Conservation (phyloP, 2,888 invertebrate species). For the Eupithecia subfuscata region DNA sequence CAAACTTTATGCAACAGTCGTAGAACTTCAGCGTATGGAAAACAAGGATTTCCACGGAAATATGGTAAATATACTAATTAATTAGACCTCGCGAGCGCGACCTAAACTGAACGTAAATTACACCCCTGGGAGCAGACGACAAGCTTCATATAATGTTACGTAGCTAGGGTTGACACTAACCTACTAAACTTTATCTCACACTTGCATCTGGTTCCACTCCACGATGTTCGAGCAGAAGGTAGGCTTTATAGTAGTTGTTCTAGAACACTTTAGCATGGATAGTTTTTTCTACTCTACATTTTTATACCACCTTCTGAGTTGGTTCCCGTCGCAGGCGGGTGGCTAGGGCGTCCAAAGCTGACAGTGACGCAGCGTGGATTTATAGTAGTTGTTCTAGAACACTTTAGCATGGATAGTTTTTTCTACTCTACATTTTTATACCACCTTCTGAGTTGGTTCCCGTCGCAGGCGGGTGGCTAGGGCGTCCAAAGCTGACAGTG, state of each 20-base stretch:
- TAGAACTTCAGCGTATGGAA: background rate
- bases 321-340: conserved; percentile 90
- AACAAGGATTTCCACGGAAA: conserved; percentile 11
- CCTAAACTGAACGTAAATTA: conserved; percentile 18
- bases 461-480: conserved; percentile 91
- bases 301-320: background rate
- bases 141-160: conserved; percentile 18
- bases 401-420: background rate
- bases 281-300: background rate
- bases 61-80: conserved; percentile 20
- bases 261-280: too few relatives aligned
- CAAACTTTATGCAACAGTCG: background rate
- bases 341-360: conserved; percentile 91
- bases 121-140: conserved; percentile 8
- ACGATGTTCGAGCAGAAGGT: background rate
- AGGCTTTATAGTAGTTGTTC: background rate
- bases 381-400: too few relatives aligned
- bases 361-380: conserved; percentile 89
- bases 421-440: background rate
- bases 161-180: conserved; percentile 6
- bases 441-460: conserved; percentile 67
- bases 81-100: conserved; percentile 15
- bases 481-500: conserved; percentile 91
- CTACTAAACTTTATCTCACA: background rate
- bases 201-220: background rate